A percentile compares a stretch with the other conserved stretches of the same genome.
Evolutionary conservation across 1,140 invertebrate genomes (phyloP).

Genomic region (Penaeus chinensis): DNA sequence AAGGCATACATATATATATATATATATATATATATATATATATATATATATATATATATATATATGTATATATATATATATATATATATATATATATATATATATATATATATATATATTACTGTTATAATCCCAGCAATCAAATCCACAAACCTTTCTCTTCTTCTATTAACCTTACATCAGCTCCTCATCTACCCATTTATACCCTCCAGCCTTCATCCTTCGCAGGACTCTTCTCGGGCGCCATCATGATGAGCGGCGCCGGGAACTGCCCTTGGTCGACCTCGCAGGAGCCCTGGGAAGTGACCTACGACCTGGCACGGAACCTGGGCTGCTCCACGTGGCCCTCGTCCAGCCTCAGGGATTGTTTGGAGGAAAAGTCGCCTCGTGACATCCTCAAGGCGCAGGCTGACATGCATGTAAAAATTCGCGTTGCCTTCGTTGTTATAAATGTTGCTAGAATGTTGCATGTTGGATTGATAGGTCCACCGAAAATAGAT

Average conservation of each 20-base stretch:
- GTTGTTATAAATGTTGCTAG: too few species aligned
- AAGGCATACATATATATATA: too few species aligned
- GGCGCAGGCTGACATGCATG: conserved; percentile 35
- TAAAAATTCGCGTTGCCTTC: background rate
- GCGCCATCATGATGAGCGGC: conserved; percentile 52
- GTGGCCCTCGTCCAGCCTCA: conserved; percentile 18
- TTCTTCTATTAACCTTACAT: too few species aligned
- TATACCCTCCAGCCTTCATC: background rate
- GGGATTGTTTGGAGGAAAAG: conserved; percentile 29
- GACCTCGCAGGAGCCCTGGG: conserved; percentile 19
- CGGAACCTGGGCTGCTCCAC: conserved; percentile 44
- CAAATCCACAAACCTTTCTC: too few species aligned
- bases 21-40: conserved; percentile 12
- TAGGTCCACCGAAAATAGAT: too few species aligned
- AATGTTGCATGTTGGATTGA: too few species aligned
- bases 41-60: conserved; percentile 12
- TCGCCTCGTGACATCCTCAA: conserved; percentile 26
- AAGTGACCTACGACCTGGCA: conserved; percentile 25
- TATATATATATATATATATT: too few species aligned
- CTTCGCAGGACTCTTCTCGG: conserved; percentile 40
- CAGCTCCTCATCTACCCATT: too few species aligned
- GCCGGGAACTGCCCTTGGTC: conserved; percentile 55
- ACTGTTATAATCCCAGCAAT: too few species aligned
- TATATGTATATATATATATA: conserved; percentile 11
- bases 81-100: conserved; percentile 12